These are phyloP conservation scores for Sesia apiformis DNA, from an alignment of 2,888 invertebrate species.

Conservation along the genomic window DNA sequence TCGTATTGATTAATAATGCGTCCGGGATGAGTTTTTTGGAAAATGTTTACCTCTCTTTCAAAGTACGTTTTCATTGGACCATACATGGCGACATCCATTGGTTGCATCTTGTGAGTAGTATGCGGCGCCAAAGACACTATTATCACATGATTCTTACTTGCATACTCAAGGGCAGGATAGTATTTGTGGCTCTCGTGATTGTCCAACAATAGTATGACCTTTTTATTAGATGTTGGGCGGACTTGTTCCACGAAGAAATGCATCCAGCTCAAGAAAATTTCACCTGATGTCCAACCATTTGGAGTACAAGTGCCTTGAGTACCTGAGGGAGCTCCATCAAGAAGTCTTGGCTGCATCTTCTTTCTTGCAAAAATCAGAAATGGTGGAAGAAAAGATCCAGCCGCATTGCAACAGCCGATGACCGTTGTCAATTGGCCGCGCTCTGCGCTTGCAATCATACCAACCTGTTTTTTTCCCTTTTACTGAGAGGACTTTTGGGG, in stretches of 20 bases:
- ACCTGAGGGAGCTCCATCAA: slow-evolving; percentile 22
- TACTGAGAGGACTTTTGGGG: slow-evolving; percentile 2
- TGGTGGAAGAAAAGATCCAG: slow-evolving; percentile 26
- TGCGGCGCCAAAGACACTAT: slow-evolving; percentile 17
- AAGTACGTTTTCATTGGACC: slow-evolving; percentile 24
- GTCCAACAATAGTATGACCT: slow-evolving; percentile 20
- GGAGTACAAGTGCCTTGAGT: slow-evolving; percentile 16
- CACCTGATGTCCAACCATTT: slow-evolving; percentile 20
- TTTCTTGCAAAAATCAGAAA: slow-evolving; percentile 26
- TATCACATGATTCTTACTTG: slow-evolving; percentile 17
- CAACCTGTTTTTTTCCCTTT: slow-evolving; percentile 10
- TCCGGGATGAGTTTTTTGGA: slow-evolving; percentile 17
- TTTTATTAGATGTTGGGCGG: slow-evolving; percentile 18
- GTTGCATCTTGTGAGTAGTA: slow-evolving; percentile 20
- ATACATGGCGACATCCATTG: slow-evolving; percentile 22
- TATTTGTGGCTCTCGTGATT: slow-evolving; percentile 27
- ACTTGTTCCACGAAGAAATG: slow-evolving; percentile 19
- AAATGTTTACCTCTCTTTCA: slow-evolving; percentile 15
- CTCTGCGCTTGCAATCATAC: slow-evolving; percentile 18
- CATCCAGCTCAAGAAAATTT: slow-evolving; percentile 20
- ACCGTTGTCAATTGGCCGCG: slow-evolving; percentile 19
- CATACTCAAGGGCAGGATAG: slow-evolving; percentile 21
- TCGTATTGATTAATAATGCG: slow-evolving; percentile 14
- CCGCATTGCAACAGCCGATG: slow-evolving; percentile 21
- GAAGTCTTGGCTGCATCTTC: slow-evolving; percentile 19